These are phyloP conservation scores for Plebejus anna DNA, from an alignment of 2,888 invertebrate species.

Conservation along the genomic window DNA sequence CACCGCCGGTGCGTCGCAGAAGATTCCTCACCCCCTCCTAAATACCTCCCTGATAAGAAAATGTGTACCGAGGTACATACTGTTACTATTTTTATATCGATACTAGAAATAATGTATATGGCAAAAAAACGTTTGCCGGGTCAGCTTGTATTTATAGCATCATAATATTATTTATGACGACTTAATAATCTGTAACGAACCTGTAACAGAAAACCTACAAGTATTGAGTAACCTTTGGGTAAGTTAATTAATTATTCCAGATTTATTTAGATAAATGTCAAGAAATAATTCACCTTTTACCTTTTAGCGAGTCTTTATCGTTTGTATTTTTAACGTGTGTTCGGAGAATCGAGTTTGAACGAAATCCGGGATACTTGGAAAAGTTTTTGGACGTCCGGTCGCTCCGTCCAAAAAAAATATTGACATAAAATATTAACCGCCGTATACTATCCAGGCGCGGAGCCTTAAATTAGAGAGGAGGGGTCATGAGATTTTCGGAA, in stretches of 20 bases:
- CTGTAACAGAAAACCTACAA: neutral
- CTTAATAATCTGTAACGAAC: neutral
- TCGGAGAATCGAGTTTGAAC: neutral
- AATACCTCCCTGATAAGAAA: neutral
- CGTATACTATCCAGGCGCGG: neutral
- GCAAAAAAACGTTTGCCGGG: no score
- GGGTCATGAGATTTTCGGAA: neutral
- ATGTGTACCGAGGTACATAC: neutral
- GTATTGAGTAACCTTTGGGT: slow-evolving; percentile 2
- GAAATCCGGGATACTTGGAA: slow-evolving; percentile 1
- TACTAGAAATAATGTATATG: no score
- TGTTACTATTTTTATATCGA: neutral
- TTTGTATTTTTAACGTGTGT: slow-evolving; percentile 16
- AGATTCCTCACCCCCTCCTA: neutral
- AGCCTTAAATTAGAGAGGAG: neutral
- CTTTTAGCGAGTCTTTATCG: neutral
- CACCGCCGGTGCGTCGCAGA: neutral
- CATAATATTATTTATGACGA: neutral
- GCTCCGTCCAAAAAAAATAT: neutral
- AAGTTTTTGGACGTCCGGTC: slow-evolving; percentile 6
- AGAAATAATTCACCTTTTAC: slow-evolving; percentile 15
- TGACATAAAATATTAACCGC: neutral
- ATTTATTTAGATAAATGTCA: slow-evolving; percentile 18
- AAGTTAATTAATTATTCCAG: neutral
- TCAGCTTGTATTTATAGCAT: no score